A percentile compares a stretch with the other conserved stretches of the same genome.
Conservation (phyloP, 1,140 invertebrate genomes). For the Pectinophora gossypiella region DNA sequence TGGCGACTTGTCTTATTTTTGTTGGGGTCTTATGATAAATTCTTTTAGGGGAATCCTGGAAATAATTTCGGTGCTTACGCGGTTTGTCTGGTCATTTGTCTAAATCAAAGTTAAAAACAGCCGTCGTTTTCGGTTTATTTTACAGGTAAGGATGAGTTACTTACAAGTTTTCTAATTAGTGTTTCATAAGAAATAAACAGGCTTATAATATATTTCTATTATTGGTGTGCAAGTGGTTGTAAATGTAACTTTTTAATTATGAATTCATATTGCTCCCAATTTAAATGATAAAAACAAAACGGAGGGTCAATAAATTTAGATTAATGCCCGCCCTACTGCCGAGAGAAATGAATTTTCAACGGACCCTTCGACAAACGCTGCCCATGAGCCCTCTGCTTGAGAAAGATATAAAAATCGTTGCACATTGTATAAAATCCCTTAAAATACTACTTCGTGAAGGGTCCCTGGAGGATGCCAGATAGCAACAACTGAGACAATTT, state of each 20-base stretch:
- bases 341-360: too few relatives aligned
- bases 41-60: neutral
- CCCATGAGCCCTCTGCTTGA: too few relatives aligned
- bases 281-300: too few relatives aligned
- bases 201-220: too few relatives aligned
- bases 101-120: neutral
- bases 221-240: too few relatives aligned
- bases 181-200: too few relatives aligned
- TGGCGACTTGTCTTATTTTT: conserved; percentile 10
- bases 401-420: too few relatives aligned
- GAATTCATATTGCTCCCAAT: neutral
- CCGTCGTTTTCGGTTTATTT: neutral
- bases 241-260: neutral
- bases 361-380: too few relatives aligned
- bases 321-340: too few relatives aligned
- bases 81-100: neutral
- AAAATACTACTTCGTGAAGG: neutral
- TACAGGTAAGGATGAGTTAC: neutral
- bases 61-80: neutral
- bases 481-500: too few relatives aligned
- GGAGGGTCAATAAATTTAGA: too few relatives aligned
- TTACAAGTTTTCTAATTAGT: neutral
- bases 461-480: neutral
- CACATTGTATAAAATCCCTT: too few relatives aligned
- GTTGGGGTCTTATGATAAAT: conserved; percentile 3